Evolutionary conservation across 1,140 invertebrate species (phyloP).

Genomic region (Solen grandis): DNA sequence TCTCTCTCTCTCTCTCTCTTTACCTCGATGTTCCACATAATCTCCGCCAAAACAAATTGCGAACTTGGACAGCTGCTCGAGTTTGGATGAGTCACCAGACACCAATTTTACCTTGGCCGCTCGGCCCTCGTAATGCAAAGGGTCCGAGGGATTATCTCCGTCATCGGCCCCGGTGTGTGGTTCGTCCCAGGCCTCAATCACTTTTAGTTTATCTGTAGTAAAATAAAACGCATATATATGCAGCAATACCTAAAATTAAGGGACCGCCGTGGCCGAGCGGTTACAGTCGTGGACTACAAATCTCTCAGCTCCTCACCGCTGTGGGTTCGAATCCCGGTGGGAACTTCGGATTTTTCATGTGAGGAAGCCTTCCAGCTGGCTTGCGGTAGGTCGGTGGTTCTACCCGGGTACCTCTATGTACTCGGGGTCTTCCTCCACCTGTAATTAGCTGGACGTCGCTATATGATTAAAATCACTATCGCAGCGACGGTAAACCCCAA

Average conservation of each 20-base stretch:
- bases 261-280: too few species aligned
- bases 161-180: conserved; percentile 45
- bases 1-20: too few species aligned
- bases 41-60: conserved; percentile 67
- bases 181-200: conserved; percentile 67
- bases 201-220: conserved; percentile 55
- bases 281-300: too few species aligned
- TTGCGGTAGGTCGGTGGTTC: too few species aligned
- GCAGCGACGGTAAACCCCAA: not conserved
- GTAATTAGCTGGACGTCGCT: too few species aligned
- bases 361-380: too few species aligned
- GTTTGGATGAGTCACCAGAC: conserved; percentile 20
- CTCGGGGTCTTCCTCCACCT: too few species aligned
- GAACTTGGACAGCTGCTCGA: conserved; percentile 46
- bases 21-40: conserved; percentile 65
- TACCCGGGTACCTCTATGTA: too few species aligned
- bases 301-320: too few species aligned
- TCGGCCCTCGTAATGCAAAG: conserved; percentile 63
- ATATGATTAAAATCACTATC: not conserved
- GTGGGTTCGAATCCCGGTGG: too few species aligned
- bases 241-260: too few species aligned
- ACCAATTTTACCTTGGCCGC: conserved; percentile 50
- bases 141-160: conserved; percentile 12
- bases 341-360: too few species aligned
- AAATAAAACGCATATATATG: not conserved